phyloP scores from a whole-genome alignment of 2,888 invertebrate species.

The Lasioglossum lativentre region DNA sequence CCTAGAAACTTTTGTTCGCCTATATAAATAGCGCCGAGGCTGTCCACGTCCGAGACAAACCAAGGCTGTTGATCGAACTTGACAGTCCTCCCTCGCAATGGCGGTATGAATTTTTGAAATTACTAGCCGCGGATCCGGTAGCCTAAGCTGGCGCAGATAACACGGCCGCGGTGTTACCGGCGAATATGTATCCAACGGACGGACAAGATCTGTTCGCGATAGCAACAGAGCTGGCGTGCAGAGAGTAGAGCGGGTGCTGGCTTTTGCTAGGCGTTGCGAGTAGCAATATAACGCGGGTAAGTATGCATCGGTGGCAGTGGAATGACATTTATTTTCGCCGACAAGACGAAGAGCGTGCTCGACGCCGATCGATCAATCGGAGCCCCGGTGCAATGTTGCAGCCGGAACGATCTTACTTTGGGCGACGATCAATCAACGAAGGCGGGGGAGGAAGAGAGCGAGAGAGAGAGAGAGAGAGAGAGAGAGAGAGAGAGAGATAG shows the following conservation, averaged over 20 bases:
- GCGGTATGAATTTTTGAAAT: background rate
- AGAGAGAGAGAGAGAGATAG: slow-evolving; percentile 33
- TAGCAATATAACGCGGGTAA: slow-evolving; percentile 39
- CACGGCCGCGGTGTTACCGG: slow-evolving; percentile 21
- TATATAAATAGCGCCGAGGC: background rate
- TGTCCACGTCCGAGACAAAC: background rate
- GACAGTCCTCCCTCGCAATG: background rate
- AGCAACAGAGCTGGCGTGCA: slow-evolving; percentile 11
- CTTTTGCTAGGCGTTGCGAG: slow-evolving; percentile 10
- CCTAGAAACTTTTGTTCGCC: background rate
- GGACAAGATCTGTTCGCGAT: slow-evolving; percentile 42
- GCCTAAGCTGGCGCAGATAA: slow-evolving; percentile 36
- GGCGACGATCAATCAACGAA: slow-evolving; percentile 51
- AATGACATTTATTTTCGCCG: slow-evolving; percentile 54
- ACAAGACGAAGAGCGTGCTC: slow-evolving; percentile 51
- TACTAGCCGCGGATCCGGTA: slow-evolving; percentile 28
- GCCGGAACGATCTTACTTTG: slow-evolving; percentile 51
- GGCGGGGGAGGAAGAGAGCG: background rate
- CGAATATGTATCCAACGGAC: slow-evolving; percentile 46
- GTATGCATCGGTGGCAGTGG: slow-evolving; percentile 35
- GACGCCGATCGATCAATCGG: slow-evolving; percentile 56
- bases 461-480: slow-evolving; percentile 17
- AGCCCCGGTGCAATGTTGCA: slow-evolving; percentile 29
- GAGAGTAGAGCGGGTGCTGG: slow-evolving; percentile 22
- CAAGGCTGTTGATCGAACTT: background rate